Base-by-base conservation (phyloP, 2,888 invertebrate genomes). In the Deroplatys truncata region DNA sequence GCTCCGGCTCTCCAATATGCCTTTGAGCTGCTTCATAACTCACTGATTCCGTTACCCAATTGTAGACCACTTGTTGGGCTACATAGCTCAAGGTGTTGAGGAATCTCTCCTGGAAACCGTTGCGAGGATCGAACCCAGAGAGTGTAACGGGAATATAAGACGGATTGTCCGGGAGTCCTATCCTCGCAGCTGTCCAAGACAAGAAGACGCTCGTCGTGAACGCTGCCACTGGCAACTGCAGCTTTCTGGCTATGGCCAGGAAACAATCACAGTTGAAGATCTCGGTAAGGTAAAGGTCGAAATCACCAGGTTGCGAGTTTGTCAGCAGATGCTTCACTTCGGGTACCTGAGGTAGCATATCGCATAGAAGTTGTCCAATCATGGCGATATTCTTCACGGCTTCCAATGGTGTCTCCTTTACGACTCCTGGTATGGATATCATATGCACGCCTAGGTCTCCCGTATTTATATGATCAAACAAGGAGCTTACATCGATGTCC, bases 1-100 rank as follows among this genome's bases (percentile, higher is more conserved):
- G 93, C 87, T 92, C 28, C 10, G 56, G 25, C 0, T 93, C 92
- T 1, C 95, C 95, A 92, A 95, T 95, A 29, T 94, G 93, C 82
- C 94, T 93, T 91, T 94, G 94, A 28, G 94, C 94, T 89, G 95
- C 93, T 89, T 91, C 91, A 94, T 95, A 92, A 28, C 92, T 90
- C 25, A 90, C 90, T 28, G 90, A 89, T 20, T 91, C 91, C 28
- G 91, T 91, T 31, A 91, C 20, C 10, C 87, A 84, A 10, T 88
- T 31, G 72, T 91, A 91, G 2, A 86, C 82, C 13, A 89, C 84
- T 15, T 90, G 87, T 16, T 90, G 56, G 28, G 56, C 85, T 20
- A 85, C 31, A 9, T 84, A 86, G 20, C 83, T 49, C 82, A 89
- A 28, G 13, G 91, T 90, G 90, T 92, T 92, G 13, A 91, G 28